Evolutionary conservation across 35 echinoderm and acorn worm species (phyloP), one percentile per base, ranked within the genome.

Genomic region (Antedon bifida): DNA sequence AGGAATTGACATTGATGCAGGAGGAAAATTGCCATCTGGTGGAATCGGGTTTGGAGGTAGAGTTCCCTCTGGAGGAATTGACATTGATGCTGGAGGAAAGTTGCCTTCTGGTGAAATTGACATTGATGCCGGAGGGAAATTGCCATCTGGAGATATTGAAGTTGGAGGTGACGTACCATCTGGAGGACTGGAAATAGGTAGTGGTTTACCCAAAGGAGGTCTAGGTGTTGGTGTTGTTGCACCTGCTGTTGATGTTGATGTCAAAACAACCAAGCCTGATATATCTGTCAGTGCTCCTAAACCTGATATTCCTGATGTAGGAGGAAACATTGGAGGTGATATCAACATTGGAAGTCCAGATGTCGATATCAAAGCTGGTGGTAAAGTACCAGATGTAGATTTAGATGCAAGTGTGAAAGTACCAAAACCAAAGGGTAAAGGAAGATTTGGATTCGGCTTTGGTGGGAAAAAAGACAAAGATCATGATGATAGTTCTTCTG

Each of bases 191-290:
- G 51, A 64, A 16, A 26, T 31, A 33, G 78, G 32, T 74, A 80
- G 34, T 29, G 23, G 30, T 16, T 35, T 46, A 12, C 38, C 79
- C 29, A 32, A 39, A 33, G 39, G 78, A 45, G 85, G 77, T 3
- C 34, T 56, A 21, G 85, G 38, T 64, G 83, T 30, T 45, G 85
- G 34, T 80, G 42, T 51, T 23, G 85, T 86, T 64, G 14, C 45
- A 73, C 85, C 85, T 8, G 77, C 78, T 1, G 42, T 86, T 80
- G 77, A 86, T 74, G 46, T 73, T 29, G 32, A 85, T 36, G 85
- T 90, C 30, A 88, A 96, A 81, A 64, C 84, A 78, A 39, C 36
- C 35, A 82, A 83, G 82, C 82, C 91, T 46, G 86, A 88, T 32
- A 29, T 74, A 35, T 77, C 78, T 30, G 39, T 79, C 14, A 23